Evolutionary conservation across 2,888 invertebrate genomes (phyloP).

Genomic region (Leptinotarsa haldemani): DNA sequence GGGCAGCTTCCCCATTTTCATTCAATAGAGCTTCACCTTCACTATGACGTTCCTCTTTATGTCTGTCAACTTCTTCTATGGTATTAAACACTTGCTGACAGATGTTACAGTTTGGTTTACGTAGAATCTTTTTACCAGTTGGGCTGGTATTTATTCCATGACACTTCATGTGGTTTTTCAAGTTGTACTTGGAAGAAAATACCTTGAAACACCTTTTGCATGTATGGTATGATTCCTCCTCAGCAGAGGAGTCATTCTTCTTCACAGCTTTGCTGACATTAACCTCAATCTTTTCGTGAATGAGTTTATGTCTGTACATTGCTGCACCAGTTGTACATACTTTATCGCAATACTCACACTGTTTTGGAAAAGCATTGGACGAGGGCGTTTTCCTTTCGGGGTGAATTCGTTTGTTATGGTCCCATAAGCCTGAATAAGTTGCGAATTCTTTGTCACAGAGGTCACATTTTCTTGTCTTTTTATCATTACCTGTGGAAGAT

Average conservation of each 20-base stretch:
- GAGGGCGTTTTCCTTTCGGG: constrained; percentile 49
- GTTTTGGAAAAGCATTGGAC: constrained; percentile 53
- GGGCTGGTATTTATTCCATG: constrained; percentile 64
- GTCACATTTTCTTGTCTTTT: constrained; percentile 69
- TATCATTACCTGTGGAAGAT: constrained; percentile 48
- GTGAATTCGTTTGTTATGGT: constrained; percentile 59
- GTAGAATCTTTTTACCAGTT: constrained; percentile 53
- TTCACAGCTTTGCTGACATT: constrained; percentile 22
- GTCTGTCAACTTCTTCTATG: constrained; percentile 68
- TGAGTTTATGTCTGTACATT: constrained; percentile 58
- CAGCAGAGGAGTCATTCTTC: constrained; percentile 44
- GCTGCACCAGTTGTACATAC: constrained; percentile 57
- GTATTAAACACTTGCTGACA: constrained; percentile 74
- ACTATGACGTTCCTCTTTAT: constrained; percentile 67
- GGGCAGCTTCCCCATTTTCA: constrained; percentile 41
- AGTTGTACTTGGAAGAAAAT: constrained; percentile 64
- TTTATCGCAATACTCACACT: constrained; percentile 59
- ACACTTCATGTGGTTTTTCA: constrained; percentile 67
- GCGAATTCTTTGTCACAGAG: constrained; percentile 68
- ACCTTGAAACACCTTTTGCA: constrained; percentile 69
- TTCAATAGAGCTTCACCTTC: constrained; percentile 46
- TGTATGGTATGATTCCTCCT: constrained; percentile 61
- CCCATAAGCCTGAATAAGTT: constrained; percentile 58
- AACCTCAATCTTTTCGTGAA: constrained; percentile 54
- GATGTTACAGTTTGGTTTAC: constrained; percentile 71